These are phyloP conservation scores for Ganaspis brasiliensis DNA, from an alignment of 2,888 invertebrate species.

Conservation along the genomic window DNA sequence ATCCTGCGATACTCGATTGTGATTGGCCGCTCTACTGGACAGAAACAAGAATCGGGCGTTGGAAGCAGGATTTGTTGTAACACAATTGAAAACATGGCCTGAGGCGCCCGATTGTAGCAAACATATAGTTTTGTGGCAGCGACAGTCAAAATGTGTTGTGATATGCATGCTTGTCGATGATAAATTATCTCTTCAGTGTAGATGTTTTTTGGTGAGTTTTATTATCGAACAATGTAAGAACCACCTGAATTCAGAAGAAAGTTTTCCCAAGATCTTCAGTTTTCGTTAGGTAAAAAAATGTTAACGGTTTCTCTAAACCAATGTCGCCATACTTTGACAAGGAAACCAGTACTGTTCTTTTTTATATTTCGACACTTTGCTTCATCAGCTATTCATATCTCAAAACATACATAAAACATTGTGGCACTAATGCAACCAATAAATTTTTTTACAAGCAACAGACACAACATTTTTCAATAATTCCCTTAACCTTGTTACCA, in stretches of 20 bases:
- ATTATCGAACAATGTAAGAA: conserved; percentile 36
- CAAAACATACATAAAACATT: not conserved
- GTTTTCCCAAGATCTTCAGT: conserved; percentile 2
- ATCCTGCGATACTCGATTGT: not conserved
- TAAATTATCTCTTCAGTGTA: conserved; percentile 74
- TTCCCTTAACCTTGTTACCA: conserved; percentile 29
- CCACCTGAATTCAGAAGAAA: conserved; percentile 44
- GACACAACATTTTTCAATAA: conserved; percentile 2
- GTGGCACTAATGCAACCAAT: not conserved
- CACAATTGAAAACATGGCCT: conserved; percentile 1
- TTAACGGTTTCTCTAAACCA: conserved; percentile 42
- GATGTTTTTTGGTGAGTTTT: conserved; percentile 78
- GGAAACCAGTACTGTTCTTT: not conserved
- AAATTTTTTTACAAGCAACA: not conserved
- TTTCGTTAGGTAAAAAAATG: conserved; percentile 33
- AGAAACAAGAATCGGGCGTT: not conserved
- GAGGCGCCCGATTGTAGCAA: conserved; percentile 15
- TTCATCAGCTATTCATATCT: conserved; percentile 31
- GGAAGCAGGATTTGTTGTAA: not conserved
- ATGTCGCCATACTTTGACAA: conserved; percentile 56
- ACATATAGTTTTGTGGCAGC: conserved; percentile 47
- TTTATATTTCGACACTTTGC: conserved; percentile 21
- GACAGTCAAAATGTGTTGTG: conserved; percentile 65
- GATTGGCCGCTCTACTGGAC: not conserved
- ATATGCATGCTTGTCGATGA: conserved; percentile 75